Evolutionary conservation across 2,113 vertebrate genomes (phyloP).

Genomic region (Pachypanchax playfairii): DNA sequence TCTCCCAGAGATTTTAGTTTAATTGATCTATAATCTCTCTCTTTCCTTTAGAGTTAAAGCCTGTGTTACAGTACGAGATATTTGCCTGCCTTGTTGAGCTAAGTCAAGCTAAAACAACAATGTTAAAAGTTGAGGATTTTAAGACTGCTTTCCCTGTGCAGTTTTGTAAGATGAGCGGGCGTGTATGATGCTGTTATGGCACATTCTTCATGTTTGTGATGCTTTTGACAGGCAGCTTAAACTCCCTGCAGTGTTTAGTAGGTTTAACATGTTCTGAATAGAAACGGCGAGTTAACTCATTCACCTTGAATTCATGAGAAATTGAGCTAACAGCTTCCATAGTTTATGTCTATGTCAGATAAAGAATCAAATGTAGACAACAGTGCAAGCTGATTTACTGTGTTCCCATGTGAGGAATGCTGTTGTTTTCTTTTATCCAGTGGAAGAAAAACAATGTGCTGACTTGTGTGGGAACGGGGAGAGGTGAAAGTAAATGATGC

Average conservation of each 20-base stretch:
- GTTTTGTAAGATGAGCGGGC: neutral
- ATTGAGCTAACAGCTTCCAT: neutral
- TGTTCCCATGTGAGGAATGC: conserved; percentile 55
- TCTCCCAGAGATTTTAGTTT: conserved; percentile 29
- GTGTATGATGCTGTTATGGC: neutral
- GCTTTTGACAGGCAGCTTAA: conserved; percentile 15
- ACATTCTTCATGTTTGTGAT: conserved; percentile 23
- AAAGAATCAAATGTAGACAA: conserved; percentile 21
- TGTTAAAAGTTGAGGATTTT: neutral
- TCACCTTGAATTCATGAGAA: conserved; percentile 38
- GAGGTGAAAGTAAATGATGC: conserved; percentile 9
- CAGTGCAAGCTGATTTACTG: neutral
- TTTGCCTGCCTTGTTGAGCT: conserved; percentile 3
- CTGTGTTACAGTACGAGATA: conserved; percentile 2
- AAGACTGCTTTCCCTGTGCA: too few species aligned
- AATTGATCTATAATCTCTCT: conserved; percentile 39
- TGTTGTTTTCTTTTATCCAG: conserved; percentile 22
- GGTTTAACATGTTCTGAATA: conserved; percentile 1
- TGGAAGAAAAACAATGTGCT: conserved; percentile 6
- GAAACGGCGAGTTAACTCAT: neutral
- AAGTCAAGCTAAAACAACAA: neutral
- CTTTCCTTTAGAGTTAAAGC: neutral
- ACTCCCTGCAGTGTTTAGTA: conserved; percentile 51
- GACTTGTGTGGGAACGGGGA: conserved; percentile 39
- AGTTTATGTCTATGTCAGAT: conserved; percentile 58